Conservation (phyloP, 1,140 invertebrate species). For the Ceratina australensis region DNA sequence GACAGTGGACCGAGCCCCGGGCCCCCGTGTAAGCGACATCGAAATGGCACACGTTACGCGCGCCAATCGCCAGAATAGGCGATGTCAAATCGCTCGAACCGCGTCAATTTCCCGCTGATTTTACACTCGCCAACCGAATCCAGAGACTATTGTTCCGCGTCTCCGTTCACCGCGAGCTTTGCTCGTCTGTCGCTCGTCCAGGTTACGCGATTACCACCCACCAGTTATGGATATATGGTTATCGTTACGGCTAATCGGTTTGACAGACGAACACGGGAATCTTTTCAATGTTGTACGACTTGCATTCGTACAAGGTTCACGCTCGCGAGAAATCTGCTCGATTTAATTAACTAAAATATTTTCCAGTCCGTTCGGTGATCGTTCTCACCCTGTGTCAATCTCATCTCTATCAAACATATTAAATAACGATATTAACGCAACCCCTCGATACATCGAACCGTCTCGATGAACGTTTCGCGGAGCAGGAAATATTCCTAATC, state of each 20-base stretch:
- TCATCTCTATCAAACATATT: not conserved
- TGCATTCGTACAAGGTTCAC: too few species aligned
- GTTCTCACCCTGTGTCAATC: not conserved
- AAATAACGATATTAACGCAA: not conserved
- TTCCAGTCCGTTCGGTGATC: too few species aligned
- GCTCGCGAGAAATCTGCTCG: too few species aligned
- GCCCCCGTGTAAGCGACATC: constrained; percentile 48
- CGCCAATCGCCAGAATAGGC: constrained; percentile 59
- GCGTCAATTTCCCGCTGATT: constrained; percentile 57
- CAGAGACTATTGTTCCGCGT: too few species aligned
- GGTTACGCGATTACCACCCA: constrained; percentile 11
- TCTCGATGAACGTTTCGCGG: not conserved
- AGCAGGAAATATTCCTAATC: not conserved
- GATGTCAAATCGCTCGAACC: constrained; percentile 60
- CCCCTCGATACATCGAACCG: constrained; percentile 15
- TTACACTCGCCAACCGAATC: constrained; percentile 7
- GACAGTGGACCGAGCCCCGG: constrained; percentile 54
- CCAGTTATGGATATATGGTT: constrained; percentile 5
- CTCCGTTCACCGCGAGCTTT: not conserved
- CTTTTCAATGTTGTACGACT: too few species aligned
- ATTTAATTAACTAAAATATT: not conserved
- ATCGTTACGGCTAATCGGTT: constrained; percentile 2
- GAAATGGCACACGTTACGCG: constrained; percentile 59
- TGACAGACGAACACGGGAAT: not conserved
- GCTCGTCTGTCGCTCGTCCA: not conserved